Evolutionary conservation across 2,888 invertebrate genomes (phyloP).

Genomic region (Prosopocoilus inquinatus): DNA sequence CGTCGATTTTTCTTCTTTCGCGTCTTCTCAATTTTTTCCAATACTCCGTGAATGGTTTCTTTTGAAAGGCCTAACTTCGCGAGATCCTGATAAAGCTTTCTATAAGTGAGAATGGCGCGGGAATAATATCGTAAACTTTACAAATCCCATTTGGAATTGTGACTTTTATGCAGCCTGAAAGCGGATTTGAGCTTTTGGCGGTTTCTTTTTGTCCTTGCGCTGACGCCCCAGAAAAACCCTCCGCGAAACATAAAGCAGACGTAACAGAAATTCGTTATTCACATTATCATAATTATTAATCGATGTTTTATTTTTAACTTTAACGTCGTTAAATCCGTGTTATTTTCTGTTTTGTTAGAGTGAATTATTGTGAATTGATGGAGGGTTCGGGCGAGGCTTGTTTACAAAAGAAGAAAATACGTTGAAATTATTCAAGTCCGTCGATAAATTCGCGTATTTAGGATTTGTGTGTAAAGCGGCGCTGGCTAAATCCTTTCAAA

Average conservation of each 20-base stretch:
- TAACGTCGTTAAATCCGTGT: too few relatives aligned
- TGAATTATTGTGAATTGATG: too few relatives aligned
- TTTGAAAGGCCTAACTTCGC: constrained; percentile 45
- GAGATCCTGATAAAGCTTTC: constrained; percentile 49
- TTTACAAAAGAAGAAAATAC: constrained; percentile 14
- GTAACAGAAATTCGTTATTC: too few relatives aligned
- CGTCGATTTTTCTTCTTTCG: constrained; percentile 32
- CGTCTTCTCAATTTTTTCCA: constrained; percentile 45
- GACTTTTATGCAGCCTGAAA: constrained; percentile 53
- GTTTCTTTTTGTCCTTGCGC: constrained; percentile 46
- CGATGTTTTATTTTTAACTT: too few relatives aligned
- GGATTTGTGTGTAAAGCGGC: constrained; percentile 49
- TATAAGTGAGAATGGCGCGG: constrained; percentile 51
- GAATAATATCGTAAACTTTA: constrained; percentile 55
- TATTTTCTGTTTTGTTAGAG: too few relatives aligned
- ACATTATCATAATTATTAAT: too few relatives aligned
- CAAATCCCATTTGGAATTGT: constrained; percentile 54
- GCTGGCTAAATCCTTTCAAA: constrained; percentile 50
- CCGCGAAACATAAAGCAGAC: constrained; percentile 23
- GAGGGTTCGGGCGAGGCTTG: neutral
- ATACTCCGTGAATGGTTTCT: constrained; percentile 44
- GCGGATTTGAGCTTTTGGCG: constrained; percentile 50
- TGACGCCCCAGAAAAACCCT: constrained; percentile 32
- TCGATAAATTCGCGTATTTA: constrained; percentile 51
- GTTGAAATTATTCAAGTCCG: constrained; percentile 34